Percentiles rank a stretch among this genome's conserved stretches.
phyloP scores from a whole-genome alignment of 2,113 vertebrate genomes.

The Triplophysa siluroides region DNA sequence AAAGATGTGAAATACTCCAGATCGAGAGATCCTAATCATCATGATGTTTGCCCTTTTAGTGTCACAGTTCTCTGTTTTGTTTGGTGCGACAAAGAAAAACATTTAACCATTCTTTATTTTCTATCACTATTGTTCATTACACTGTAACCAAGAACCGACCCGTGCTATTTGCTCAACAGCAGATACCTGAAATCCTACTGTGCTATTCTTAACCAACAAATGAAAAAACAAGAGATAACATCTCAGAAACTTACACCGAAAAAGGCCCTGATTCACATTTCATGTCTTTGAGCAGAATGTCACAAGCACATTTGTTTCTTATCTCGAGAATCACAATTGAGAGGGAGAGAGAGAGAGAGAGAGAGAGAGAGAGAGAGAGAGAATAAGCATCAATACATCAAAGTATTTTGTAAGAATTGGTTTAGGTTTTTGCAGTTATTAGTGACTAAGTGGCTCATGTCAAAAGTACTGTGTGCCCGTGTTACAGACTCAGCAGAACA shows the following conservation, averaged over 20 bases:
- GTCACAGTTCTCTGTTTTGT: not conserved
- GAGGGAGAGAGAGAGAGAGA: too few species aligned
- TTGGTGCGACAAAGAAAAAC: not conserved
- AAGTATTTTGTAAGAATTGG: not conserved
- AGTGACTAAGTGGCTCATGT: not conserved
- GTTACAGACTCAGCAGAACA: not conserved
- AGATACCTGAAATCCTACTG: too few species aligned
- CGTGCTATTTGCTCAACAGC: too few species aligned
- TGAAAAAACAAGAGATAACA: too few species aligned
- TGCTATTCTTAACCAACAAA: too few species aligned
- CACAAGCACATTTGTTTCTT: too few species aligned
- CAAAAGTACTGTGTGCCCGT: not conserved
- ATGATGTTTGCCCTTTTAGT: not conserved
- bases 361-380: too few species aligned
- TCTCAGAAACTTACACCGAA: too few species aligned
- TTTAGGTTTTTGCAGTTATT: not conserved
- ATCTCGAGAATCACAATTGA: too few species aligned
- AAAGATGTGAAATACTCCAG: not conserved
- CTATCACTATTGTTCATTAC: not conserved
- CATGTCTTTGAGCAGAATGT: too few species aligned
- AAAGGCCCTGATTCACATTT: too few species aligned
- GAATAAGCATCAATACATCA: not conserved
- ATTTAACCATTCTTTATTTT: not conserved
- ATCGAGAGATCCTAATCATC: not conserved
- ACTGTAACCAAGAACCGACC: too few species aligned